Evolutionary conservation across 64 coral and sea anemone species (phyloP).

Genomic region (Trachythela sp.): DNA sequence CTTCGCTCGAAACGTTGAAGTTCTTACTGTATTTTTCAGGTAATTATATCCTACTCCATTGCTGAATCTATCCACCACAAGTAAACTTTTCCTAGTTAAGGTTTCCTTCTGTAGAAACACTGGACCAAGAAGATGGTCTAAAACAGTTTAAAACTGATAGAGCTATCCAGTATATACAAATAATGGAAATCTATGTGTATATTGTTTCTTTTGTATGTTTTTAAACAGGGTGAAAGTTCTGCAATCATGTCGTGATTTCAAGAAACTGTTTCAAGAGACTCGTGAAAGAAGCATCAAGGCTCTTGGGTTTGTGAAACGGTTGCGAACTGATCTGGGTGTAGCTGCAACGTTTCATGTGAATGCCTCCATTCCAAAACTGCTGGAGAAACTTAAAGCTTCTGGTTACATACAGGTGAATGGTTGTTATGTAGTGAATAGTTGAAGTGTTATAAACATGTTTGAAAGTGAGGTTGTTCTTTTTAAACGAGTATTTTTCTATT

Average conservation of each 20-base stretch:
- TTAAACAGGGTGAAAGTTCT: conserved; percentile 70
- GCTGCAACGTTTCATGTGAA: conserved; percentile 86
- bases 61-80: too few species aligned
- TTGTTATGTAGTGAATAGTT: too few species aligned
- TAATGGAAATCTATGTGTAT: not conserved
- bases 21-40: too few species aligned
- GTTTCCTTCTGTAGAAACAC: too few species aligned
- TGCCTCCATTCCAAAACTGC: conserved; percentile 55
- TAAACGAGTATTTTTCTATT: too few species aligned
- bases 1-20: too few species aligned
- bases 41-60: too few species aligned
- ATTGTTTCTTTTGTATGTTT: not conserved
- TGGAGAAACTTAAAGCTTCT: conserved; percentile 53
- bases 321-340: conserved; percentile 78
- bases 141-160: too few species aligned
- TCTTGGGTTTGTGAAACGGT: conserved; percentile 81
- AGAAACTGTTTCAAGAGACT: conserved; percentile 82
- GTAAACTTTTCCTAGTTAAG: too few species aligned
- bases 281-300: conserved; percentile 91
- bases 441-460: too few species aligned
- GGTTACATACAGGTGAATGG: conserved; percentile 68
- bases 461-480: too few species aligned
- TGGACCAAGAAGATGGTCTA: too few species aligned
- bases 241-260: conserved; percentile 79
- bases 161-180: not conserved